Conservation (phyloP, 2,797 vertebrate species). For the Sebastes steindachneri region DNA sequence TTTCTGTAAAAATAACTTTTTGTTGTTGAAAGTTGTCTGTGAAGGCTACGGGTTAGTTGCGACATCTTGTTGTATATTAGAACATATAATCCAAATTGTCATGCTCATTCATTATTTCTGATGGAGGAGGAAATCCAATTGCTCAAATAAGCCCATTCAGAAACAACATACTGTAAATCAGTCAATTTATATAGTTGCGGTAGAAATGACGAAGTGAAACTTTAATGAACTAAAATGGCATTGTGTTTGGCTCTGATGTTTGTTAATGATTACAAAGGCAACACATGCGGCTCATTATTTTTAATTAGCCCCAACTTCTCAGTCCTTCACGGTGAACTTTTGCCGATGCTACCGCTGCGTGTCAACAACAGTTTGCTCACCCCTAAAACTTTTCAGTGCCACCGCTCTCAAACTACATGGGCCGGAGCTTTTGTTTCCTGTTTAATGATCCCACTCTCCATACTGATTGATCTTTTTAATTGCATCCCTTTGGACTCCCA, state of each 20-base stretch:
- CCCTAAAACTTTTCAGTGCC: constrained; percentile 31
- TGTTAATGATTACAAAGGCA: constrained; percentile 2
- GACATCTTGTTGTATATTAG: background rate
- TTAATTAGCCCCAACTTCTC: constrained; percentile 42
- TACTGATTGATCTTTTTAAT: constrained; percentile 75
- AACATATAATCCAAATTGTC: background rate
- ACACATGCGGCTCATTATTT: constrained; percentile 48
- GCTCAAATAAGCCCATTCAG: background rate
- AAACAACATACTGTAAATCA: background rate
- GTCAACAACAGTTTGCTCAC: constrained; percentile 35
- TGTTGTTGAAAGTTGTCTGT: background rate
- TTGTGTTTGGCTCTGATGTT: background rate
- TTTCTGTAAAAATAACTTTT: background rate
- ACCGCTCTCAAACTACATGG: constrained; percentile 7
- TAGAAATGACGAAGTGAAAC: background rate
- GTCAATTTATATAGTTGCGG: background rate
- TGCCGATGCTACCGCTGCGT: background rate
- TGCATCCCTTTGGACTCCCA: constrained; percentile 71
- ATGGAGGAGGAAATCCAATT: background rate
- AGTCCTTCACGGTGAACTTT: background rate
- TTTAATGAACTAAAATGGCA: background rate
- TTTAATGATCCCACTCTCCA: constrained; percentile 63
- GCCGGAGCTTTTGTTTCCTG: constrained; percentile 59
- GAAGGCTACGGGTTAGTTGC: background rate
- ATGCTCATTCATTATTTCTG: background rate